Base-by-base conservation (phyloP, 2,113 vertebrate species). In the Chlorodrepanis virens region DNA sequence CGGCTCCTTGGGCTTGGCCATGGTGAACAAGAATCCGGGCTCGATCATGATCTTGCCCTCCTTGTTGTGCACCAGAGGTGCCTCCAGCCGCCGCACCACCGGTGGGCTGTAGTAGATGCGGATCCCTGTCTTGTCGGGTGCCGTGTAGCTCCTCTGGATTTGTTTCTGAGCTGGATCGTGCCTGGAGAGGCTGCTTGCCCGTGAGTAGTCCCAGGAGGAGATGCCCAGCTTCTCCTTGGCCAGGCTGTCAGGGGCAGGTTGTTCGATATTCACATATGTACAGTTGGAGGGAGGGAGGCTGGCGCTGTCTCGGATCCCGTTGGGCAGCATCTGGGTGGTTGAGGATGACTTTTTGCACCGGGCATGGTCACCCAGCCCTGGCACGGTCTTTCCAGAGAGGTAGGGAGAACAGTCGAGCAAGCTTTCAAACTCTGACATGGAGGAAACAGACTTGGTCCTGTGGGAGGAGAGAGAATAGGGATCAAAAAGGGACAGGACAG, bases 41-140 rank as follows among this genome's bases (percentile, higher is more conserved):
- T 98, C 98, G 0, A 98, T 98, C 98, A 98, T 96, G 91, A 98
- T 98, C 95, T 98, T 98, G 40, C 97, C 98, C 37, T 98, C 98
- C 87, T 97, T 98, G 86, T 97, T 98, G 22, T 98, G 98, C 71
- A 98, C 97, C 91, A 98, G 91, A 3, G 98, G 97, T 0, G 97
- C 87, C 14, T 98, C 98, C 92, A 98, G 95, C 88, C 98, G 97
- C 82, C 99, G 98, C 44, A 98, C 98, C 33, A 99, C 98, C 0
- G 99, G 99, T 0, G 99, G 99, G 91, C 99, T 99, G 91, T 99
- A 99, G 97, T 99, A 99, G 92, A 99, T 99, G 8, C 99, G 98
- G 90, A 99, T 99, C 78, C 99, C 99, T 0, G 99, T 99, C 96
- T 99, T 99, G 96, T 99, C 99, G 0, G 99, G 99, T 0, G 99